Evolutionary conservation across 2,888 invertebrate species (phyloP).

Genomic region (Trachelus tabidus): DNA sequence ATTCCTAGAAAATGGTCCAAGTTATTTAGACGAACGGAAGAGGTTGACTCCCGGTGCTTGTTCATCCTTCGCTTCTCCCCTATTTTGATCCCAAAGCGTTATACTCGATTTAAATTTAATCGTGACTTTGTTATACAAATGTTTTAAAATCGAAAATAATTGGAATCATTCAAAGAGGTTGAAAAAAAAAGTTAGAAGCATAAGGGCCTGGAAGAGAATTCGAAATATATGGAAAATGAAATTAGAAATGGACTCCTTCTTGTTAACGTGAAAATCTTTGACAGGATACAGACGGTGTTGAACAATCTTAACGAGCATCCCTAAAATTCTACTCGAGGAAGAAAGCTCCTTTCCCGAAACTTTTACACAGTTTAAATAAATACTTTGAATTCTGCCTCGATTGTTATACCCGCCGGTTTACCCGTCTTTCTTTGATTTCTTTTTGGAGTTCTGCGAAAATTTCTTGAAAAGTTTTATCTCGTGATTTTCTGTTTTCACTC

Average conservation of each 20-base stretch:
- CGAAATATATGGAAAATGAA: too few relatives aligned
- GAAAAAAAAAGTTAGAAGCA: too few relatives aligned
- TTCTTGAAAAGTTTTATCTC: too few relatives aligned
- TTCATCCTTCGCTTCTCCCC: conserved; percentile 11
- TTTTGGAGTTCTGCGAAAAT: too few relatives aligned
- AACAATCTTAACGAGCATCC: neutral
- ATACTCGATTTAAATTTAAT: conserved; percentile 27
- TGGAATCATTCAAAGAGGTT: too few relatives aligned
- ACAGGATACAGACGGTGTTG: too few relatives aligned
- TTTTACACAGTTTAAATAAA: conserved; percentile 11
- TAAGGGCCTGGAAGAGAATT: too few relatives aligned
- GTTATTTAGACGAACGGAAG: conserved; percentile 12
- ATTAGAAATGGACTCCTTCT: too few relatives aligned
- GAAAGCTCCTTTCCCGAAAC: neutral
- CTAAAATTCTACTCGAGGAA: neutral
- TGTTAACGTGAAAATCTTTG: too few relatives aligned
- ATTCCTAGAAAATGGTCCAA: conserved; percentile 1
- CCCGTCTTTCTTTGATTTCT: too few relatives aligned
- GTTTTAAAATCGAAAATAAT: neutral
- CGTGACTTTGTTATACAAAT: conserved; percentile 22
- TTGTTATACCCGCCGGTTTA: too few relatives aligned
- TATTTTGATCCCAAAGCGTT: conserved; percentile 19
- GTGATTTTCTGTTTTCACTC: too few relatives aligned
- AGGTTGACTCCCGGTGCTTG: conserved; percentile 15
- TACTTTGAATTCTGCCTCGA: neutral